Evolutionary conservation across 2,888 invertebrate genomes (phyloP), one percentile per base, ranked within the genome.

Genomic region (Melipona bicolor): DNA sequence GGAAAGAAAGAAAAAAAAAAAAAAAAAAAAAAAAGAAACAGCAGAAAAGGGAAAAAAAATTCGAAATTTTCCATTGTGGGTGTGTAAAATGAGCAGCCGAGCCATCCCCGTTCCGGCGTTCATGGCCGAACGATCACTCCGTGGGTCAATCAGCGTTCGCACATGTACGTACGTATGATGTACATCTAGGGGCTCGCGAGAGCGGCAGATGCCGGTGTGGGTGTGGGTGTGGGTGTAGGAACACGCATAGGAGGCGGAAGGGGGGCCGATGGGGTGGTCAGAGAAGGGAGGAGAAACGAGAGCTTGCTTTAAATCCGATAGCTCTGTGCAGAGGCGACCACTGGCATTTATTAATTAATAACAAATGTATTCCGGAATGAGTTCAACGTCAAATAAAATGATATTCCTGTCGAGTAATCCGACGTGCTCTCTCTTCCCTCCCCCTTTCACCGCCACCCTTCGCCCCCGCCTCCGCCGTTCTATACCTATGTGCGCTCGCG

Each of bases 331-430:
- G 80, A 77, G 43, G 72, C 82, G 81, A 85, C 79, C 89, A 84
- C 81, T 81, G 88, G 87, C 88, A 91, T 92, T 93, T 92, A 92
- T 91, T 90, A 92, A 93, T 93, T 92, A 92, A 93, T 91, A 92
- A 92, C 91, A 92, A 92, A 93, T 92, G 91, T 91, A 92, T 91
- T 86, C 86, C 86, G 88, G 87, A 89, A 92, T 91, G 90, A 91
- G 89, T 92, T 92, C 88, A 91, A 91, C 91, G 91, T 90, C 89
- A 88, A 93, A 93, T 92, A 92, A 93, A 93, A 92, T 91, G 91
- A 93, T 92, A 93, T 91, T 89, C 89, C 90, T 91, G 91, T 89
- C 90, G 87, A 88, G 86, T 89, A 88, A 88, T 84, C 86, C 83
- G 77, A 70, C 79, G 76, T 70, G 77, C 68, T 71, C 61, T 54